These are phyloP conservation scores for Elegia similella DNA, from an alignment of 2,888 invertebrate genomes.

Conservation along the genomic window DNA sequence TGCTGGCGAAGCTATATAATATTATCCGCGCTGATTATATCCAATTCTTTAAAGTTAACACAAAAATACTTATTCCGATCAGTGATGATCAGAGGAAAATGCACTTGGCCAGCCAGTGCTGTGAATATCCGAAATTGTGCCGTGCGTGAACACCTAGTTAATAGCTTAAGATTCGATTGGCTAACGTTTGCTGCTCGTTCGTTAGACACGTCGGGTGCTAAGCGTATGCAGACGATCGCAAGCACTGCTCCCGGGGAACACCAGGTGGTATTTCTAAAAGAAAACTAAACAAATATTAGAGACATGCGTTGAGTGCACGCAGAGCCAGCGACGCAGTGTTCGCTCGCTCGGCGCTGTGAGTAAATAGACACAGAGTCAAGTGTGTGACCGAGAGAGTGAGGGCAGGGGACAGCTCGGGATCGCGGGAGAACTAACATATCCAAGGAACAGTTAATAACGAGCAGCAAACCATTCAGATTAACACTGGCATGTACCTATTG, in stretches of 20 bases:
- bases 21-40: no score
- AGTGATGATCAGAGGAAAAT: no score
- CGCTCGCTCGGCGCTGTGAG: constrained; percentile 13
- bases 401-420: constrained; percentile 31
- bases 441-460: constrained; percentile 73
- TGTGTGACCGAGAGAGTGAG: constrained; percentile 50
- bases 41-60: no score
- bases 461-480: constrained; percentile 78
- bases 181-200: constrained; percentile 64
- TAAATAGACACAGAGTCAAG: constrained; percentile 43
- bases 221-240: constrained; percentile 30
- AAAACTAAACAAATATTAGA: constrained; percentile 64
- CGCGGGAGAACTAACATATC: constrained; percentile 57
- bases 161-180: constrained; percentile 22
- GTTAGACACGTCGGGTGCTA: constrained; percentile 26
- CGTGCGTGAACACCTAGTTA: constrained; percentile 26
- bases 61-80: no score
- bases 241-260: constrained; percentile 39
- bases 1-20: no score
- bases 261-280: constrained; percentile 71
- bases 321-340: background rate
- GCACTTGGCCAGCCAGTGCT: constrained; percentile 27
- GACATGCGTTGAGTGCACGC: constrained; percentile 53
- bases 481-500: constrained; percentile 73
- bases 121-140: constrained; percentile 29